These are phyloP conservation scores for Idaea biselata DNA, from an alignment of 2,888 invertebrate genomes.

Conservation along the genomic window DNA sequence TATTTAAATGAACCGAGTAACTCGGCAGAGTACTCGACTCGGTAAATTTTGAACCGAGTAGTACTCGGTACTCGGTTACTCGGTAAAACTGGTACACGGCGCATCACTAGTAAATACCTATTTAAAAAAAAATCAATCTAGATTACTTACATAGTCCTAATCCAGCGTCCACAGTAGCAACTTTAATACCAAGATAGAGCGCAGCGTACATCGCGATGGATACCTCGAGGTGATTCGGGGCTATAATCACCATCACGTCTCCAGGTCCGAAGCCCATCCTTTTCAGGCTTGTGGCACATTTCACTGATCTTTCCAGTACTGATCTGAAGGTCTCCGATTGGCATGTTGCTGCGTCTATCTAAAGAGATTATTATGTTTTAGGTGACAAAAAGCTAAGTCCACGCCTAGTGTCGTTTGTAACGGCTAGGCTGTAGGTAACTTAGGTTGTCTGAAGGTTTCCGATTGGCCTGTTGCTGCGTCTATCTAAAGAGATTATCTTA, in stretches of 20 bases:
- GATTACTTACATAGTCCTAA: slow-evolving; percentile 41
- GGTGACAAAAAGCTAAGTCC: too few species aligned
- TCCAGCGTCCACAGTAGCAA: slow-evolving; percentile 38
- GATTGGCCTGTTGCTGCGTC: slow-evolving; percentile 19
- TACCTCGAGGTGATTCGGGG: slow-evolving; percentile 56
- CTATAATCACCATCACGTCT: slow-evolving; percentile 65
- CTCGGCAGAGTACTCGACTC: too few species aligned
- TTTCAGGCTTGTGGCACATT: slow-evolving; percentile 51
- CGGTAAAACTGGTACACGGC: too few species aligned
- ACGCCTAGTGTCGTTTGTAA: too few species aligned
- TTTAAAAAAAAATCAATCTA: too few species aligned
- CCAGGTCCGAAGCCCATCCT: slow-evolving; percentile 47
- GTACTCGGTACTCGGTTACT: too few species aligned
- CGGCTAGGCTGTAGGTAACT: too few species aligned
- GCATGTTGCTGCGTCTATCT: slow-evolving; percentile 17
- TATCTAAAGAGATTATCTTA: slow-evolving; percentile 16
- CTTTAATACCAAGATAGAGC: slow-evolving; percentile 52
- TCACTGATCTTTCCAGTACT: slow-evolving; percentile 45
- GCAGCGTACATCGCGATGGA: slow-evolving; percentile 61
- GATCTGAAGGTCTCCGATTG: slow-evolving; percentile 41
- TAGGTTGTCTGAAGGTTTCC: too few species aligned
- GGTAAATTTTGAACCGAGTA: too few species aligned
- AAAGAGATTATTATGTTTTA: too few species aligned
- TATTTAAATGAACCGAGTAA: too few species aligned
- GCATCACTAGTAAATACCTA: too few species aligned